Conservation (phyloP, 2,113 vertebrate genomes). For the Pseudonaja textilis region DNA sequence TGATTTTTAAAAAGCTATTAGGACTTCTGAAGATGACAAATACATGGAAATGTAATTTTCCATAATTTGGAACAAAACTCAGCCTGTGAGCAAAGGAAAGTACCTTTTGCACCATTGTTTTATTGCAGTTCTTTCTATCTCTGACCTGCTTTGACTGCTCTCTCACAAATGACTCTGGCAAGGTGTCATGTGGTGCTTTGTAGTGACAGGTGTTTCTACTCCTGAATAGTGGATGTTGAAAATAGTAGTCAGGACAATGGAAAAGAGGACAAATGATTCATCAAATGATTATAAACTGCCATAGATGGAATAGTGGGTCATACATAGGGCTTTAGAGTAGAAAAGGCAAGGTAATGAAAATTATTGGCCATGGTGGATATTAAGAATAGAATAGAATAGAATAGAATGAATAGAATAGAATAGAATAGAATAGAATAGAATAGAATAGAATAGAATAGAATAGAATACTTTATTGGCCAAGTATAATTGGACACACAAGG, state of each 20-base stretch:
- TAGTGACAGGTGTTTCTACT: neutral
- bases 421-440: too few relatives aligned
- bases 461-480: too few relatives aligned
- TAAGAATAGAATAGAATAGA: too few relatives aligned
- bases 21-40: neutral
- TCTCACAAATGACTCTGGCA: accelerated
- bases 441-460: too few relatives aligned
- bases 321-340: neutral
- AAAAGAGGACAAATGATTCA: neutral
- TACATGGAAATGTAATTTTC: slow-evolving; percentile 6
- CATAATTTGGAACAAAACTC: neutral
- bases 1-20: neutral
- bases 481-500: too few relatives aligned
- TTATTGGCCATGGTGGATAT: neutral
- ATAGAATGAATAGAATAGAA: too few relatives aligned
- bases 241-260: neutral
- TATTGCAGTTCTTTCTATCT: neutral
- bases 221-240: neutral
- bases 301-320: neutral
- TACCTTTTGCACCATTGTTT: slow-evolving; percentile 9
- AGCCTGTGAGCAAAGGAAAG: neutral
- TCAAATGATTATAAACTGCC: neutral
- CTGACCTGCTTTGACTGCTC: neutral
- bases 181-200: neutral
- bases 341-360: neutral